Conservation (phyloP, 2,888 invertebrate species). For the Lithosia quadra region DNA sequence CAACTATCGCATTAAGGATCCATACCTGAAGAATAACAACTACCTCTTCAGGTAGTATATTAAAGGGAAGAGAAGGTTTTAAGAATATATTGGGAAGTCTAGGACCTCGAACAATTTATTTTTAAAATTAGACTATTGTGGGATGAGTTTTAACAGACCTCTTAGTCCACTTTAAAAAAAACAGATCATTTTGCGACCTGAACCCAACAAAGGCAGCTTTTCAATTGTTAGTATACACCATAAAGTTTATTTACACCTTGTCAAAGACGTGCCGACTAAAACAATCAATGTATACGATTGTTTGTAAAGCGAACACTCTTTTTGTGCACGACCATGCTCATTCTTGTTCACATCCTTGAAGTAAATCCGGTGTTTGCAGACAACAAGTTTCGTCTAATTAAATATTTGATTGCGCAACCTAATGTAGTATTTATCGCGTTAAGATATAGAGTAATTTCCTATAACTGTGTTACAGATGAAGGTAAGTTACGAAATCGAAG, state of each 20-base stretch:
- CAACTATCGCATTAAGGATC: no score
- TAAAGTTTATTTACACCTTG: background rate
- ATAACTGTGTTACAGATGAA: slow-evolving; percentile 15
- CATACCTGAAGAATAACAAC: no score
- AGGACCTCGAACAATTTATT: no score
- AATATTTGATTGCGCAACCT: slow-evolving; percentile 30
- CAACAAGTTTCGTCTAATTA: slow-evolving; percentile 35
- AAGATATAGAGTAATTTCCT: slow-evolving; percentile 28
- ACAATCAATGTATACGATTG: slow-evolving; percentile 10
- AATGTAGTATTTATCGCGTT: slow-evolving; percentile 15
- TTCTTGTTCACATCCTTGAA: slow-evolving; percentile 45
- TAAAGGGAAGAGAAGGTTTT: no score
- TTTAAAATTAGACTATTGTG: no score
- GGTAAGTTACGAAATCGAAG: slow-evolving; percentile 17
- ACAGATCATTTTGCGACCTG: background rate
- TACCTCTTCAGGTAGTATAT: no score
- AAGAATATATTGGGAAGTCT: no score
- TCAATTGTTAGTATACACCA: background rate
- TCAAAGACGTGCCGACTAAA: background rate
- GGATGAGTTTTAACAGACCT: no score
- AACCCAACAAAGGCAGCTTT: background rate
- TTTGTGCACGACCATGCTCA: slow-evolving; percentile 17
- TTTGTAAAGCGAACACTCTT: slow-evolving; percentile 11
- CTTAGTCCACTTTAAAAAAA: no score
- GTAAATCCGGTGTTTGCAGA: slow-evolving; percentile 38